Evolutionary conservation across 2,797 vertebrate genomes (phyloP), one percentile per base, ranked within the genome.

Genomic region (Falco berigora): DNA sequence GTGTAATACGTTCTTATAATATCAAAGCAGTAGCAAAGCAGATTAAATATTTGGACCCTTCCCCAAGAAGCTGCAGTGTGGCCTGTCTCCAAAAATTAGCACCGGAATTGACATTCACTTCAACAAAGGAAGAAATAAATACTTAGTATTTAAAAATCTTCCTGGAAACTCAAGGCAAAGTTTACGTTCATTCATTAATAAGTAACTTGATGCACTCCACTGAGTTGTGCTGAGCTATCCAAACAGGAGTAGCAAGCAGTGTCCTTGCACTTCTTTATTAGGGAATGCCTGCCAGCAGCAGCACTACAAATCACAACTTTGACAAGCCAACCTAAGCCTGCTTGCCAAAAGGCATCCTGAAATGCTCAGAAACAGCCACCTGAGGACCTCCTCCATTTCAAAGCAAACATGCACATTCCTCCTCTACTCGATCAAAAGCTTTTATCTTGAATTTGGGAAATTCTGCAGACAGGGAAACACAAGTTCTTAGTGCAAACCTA

Each of bases 221-320:
- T 90, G 38, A 32, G 16, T 49, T 69, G 83, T 69, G 83, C 96
- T 86, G 88, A 95, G 88, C 83, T 71, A 79, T 72, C 52, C 91
- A 94, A 86, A 93, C 38, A 16, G 44, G 42, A 64, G 30, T 25
- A 93, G 69, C 28, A 2, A 96, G 66, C 2, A 40, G 50, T 6
- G 62, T 58, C 82, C 95, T 25, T 67, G 52, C 46, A 53, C 61
- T 88, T 56, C 93, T 94, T 91, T 93, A 55, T 77, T 75, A 68
- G 91, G 95, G 94, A 96, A 88, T 22, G 15, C 32, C 69, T 96
- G 96, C 93, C 97, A 97, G 82, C 49, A 88, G 14, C 64, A 71
- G 78, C 40, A 25, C 87, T 81, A 94, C 71, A 72, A 81, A 79
- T 38, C 44, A 63, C 58, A 66, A 52, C 71, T 67, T 4, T 9